A percentile compares a stretch with the other conserved stretches of the same genome.
Conservation (phyloP, 2,113 vertebrate species). For the Ailurus styani region DNA sequence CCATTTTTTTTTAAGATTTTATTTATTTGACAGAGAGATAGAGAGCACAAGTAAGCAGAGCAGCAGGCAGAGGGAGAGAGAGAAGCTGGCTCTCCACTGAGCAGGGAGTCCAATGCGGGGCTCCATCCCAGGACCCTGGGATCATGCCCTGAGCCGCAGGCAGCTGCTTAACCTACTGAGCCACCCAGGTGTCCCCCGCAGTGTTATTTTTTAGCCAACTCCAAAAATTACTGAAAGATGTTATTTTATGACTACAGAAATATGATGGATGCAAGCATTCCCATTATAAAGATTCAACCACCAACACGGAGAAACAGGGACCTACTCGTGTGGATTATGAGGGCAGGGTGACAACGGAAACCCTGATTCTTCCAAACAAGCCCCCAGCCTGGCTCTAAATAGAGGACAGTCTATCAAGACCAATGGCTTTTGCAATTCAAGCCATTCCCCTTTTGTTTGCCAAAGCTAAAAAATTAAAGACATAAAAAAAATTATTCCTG, state of each 20-base stretch:
- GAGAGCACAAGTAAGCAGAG: no score
- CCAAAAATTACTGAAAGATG: background rate
- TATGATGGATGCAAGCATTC: background rate
- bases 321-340: accelerated
- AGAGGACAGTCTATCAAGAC: background rate
- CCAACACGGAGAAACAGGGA: background rate
- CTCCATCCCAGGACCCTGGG: no score
- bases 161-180: no score
- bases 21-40: no score
- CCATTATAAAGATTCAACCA: background rate
- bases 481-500: constrained; percentile 24
- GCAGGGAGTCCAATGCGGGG: no score
- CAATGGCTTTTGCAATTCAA: background rate
- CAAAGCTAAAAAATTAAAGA: constrained; percentile 26
- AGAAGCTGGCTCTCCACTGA: no score
- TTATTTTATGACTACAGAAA: background rate
- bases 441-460: constrained; percentile 10
- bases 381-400: background rate
- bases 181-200: no score
- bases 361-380: background rate
- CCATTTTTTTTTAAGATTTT: no score
- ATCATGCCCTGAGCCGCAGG: no score
- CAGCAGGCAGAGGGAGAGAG: no score
- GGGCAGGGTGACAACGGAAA: background rate
- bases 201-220: background rate